Base-by-base conservation (phyloP, 2,888 invertebrate species). In the Nemapogon koenigi region DNA sequence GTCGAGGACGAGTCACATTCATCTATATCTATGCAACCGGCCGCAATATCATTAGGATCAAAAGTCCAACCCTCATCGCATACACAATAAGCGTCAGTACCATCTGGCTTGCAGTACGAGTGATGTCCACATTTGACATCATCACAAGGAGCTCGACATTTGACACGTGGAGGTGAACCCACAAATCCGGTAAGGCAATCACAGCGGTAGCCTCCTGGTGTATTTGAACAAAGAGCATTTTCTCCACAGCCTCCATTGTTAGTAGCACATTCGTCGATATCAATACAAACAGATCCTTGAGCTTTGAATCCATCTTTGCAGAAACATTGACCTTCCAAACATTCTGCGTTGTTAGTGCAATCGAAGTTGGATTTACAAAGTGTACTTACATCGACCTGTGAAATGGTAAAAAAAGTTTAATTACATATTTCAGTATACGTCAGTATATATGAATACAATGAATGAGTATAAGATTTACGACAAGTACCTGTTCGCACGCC, bases 11-110 rank as follows among this genome's bases (percentile, higher is more conserved):
- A 67, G 55, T 94, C 91, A 58, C 97, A 97, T 73, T 97, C 97
- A 61, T 97, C 85, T 46, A 97, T 88, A 68, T 97, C 96, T 42
- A 94, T 83, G 58, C 95, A 95, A 41, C 95, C 95, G 30, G 92
- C 92, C 4, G 90, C 84, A 46, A 95, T 90, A 55, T 95, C 91
- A 39, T 83, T 86, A 0, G 95, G 94, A 67, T 94, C 89, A 57
- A 91, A 95, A 1, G 92, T 93, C 92, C 94, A 95, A 1, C 95
- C 95, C 41, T 92, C 91, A 59, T 95, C 92, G 57, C 94, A 94
- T 33, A 94, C 89, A 52, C 95, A 96, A 52, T 91, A 93, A 1
- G 94, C 94, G 64, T 94, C 94, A 41, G 86, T 84, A 19, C 91
- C 92, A 50, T 94, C 91, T 0, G 91, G 88, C 59, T 94, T 93